These are phyloP conservation scores for Dicentrarchus labrax DNA, from an alignment of 2,113 vertebrate genomes.

Conservation along the genomic window DNA sequence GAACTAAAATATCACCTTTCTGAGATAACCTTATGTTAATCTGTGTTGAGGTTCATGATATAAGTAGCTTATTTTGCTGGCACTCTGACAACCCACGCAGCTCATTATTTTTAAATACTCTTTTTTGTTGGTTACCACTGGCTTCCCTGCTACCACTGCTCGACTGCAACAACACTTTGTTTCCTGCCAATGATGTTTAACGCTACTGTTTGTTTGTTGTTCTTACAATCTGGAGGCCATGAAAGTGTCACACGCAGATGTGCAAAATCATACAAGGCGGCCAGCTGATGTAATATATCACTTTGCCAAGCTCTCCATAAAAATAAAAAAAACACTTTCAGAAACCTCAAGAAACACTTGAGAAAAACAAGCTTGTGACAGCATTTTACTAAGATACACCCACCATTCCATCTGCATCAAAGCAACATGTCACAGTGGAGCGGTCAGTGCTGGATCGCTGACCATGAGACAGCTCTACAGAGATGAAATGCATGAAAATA, in stretches of 20 bases:
- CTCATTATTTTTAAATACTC: slow-evolving; percentile 19
- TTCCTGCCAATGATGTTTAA: background rate
- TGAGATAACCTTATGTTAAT: slow-evolving; percentile 20
- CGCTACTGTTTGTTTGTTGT: background rate
- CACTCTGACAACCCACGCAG: background rate
- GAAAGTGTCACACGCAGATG: background rate
- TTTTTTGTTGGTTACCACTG: background rate
- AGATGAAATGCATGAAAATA: slow-evolving; percentile 4
- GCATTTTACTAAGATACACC: background rate
- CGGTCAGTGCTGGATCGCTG: background rate
- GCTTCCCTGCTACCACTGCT: background rate
- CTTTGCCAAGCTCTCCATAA: background rate
- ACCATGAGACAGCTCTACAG: background rate
- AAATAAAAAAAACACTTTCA: background rate
- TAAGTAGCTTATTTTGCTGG: slow-evolving; percentile 18
- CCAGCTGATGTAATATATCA: background rate
- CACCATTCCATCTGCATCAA: background rate
- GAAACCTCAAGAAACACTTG: background rate
- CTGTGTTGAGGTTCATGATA: slow-evolving; percentile 16
- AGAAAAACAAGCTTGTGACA: background rate
- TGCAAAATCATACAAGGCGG: background rate
- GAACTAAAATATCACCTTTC: slow-evolving; percentile 26
- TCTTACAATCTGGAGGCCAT: background rate
- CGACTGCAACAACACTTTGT: background rate
- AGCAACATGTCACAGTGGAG: background rate